Evolutionary conservation across 2,797 vertebrate species (phyloP), one percentile per base, ranked within the genome.

Genomic region (Dallia pectoralis): DNA sequence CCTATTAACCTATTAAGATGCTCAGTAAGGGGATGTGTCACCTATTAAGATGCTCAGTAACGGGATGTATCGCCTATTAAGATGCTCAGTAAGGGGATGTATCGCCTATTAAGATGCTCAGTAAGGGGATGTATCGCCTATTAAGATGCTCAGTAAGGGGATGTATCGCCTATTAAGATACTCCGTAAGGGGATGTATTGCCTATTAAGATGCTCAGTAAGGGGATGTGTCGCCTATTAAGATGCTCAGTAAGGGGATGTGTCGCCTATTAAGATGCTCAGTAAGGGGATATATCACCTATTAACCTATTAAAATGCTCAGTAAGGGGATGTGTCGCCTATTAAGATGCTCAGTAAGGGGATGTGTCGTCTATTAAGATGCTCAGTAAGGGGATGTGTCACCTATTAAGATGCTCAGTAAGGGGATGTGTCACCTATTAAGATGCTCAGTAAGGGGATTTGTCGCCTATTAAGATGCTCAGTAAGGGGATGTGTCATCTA

Each of bases 201-300:
- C n/a, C 6, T 53, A 86, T 44, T 59, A n/a, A n/a, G n/a, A n/a
- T n/a, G n/a, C n/a, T 3, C 33, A 15, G 1, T 44, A 22, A 11
- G 33, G 44, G 22, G 19, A 4, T 9, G 40, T 22, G 32, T 40
- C 19, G 4, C 19, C 22, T 9, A 9, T 25, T 22, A 22, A 47
- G 65, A 44, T 44, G 65, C 65, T 22, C 36, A 40, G 65, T 12
- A 18, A 40, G n/a, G 36, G 32, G 22, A 47, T n/a, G 12, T 44
- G n/a, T n/a, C 4, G 19, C n/a, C 6, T 53, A 86, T 44, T 59
- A n/a, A n/a, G n/a, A n/a, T n/a, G n/a, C n/a, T 3, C 33, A 15
- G 1, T 44, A 22, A 11, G 33, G 44, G 22, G 19, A 4, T 9
- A 32, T 22, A 19, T 40, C 19, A n/a, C n/a, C n/a, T n/a, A n/a